These are phyloP conservation scores for Orientallactaga sibirica DNA, from an alignment of 2,797 vertebrate species.

Conservation along the genomic window DNA sequence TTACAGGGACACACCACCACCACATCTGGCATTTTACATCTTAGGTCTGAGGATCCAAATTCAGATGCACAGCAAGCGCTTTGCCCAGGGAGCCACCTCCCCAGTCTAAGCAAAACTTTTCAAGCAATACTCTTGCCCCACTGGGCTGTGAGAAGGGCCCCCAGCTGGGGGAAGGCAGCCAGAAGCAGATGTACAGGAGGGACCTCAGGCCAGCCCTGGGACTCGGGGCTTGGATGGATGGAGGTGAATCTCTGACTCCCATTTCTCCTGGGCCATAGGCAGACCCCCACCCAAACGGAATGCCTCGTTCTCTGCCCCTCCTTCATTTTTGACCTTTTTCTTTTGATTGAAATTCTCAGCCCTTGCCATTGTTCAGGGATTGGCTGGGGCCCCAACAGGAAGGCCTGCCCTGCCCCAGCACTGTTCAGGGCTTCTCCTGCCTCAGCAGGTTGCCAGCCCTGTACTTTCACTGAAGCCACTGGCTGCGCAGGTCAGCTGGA, in stretches of 20 bases:
- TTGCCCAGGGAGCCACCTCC: too few species aligned
- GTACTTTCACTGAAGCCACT: conserved; percentile 74
- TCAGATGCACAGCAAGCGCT: too few species aligned
- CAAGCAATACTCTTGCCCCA: neutral
- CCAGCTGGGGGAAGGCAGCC: neutral
- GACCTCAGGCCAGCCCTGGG: neutral
- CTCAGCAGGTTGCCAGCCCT: conserved; percentile 40
- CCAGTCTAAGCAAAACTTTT: neutral
- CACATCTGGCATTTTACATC: too few species aligned
- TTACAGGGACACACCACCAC: too few species aligned
- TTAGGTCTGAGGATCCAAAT: too few species aligned
- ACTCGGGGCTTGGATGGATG: neutral
- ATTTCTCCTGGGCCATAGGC: neutral
- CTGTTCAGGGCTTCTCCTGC: conserved; percentile 22
- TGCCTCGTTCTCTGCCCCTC: neutral
- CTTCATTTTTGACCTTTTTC: conserved; percentile 57
- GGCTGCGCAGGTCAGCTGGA: neutral
- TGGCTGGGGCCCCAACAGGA: conserved; percentile 72
- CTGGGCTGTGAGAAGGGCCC: neutral
- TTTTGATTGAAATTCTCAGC: conserved; percentile 71
- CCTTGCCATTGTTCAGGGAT: conserved; percentile 74
- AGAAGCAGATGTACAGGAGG: neutral
- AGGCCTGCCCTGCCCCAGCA: conserved; percentile 61
- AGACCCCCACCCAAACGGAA: neutral
- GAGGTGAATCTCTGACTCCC: neutral